Evolutionary conservation across 1,140 invertebrate genomes (phyloP).

Genomic region (Ceratina australensis): DNA sequence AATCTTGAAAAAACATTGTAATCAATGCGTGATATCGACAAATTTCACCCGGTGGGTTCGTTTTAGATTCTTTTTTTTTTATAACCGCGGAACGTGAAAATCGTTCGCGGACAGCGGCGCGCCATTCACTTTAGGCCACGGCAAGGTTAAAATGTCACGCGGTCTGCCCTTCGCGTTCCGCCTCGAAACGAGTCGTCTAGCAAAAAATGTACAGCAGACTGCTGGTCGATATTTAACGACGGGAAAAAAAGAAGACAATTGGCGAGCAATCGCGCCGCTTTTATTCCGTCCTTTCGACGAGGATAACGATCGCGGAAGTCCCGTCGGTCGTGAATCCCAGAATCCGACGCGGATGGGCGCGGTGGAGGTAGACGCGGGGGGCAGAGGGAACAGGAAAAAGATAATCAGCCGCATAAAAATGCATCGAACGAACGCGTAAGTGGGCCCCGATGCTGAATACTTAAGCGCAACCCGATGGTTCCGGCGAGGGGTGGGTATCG

Average conservation of each 20-base stretch:
- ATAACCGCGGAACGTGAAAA: too few relatives aligned
- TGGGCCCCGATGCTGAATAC: conserved; percentile 59
- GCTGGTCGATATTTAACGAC: background rate
- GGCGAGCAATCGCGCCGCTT: conserved; percentile 1
- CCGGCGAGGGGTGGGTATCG: background rate
- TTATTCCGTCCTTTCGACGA: conserved; percentile 36
- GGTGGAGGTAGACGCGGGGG: conserved; percentile 1
- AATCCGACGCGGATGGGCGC: conserved; percentile 14
- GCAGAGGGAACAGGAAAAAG: conserved; percentile 38
- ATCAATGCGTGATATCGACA: too few relatives aligned
- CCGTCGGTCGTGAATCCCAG: conserved; percentile 42
- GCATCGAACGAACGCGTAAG: conserved; percentile 62
- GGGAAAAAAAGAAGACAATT: conserved; percentile 6
- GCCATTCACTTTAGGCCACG: too few relatives aligned
- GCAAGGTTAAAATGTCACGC: too few relatives aligned
- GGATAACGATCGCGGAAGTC: conserved; percentile 56
- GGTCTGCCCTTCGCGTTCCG: background rate
- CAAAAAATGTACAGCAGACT: background rate
- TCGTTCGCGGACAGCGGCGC: too few relatives aligned
- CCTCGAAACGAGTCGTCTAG: background rate
- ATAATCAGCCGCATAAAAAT: conserved; percentile 62
- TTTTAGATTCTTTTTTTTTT: too few relatives aligned
- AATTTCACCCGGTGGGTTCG: too few relatives aligned
- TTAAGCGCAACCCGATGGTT: conserved; percentile 50
- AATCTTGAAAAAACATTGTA: too few relatives aligned